Conservation (phyloP, 2,797 vertebrate species). For the Melanotaenia parkinsoni region DNA sequence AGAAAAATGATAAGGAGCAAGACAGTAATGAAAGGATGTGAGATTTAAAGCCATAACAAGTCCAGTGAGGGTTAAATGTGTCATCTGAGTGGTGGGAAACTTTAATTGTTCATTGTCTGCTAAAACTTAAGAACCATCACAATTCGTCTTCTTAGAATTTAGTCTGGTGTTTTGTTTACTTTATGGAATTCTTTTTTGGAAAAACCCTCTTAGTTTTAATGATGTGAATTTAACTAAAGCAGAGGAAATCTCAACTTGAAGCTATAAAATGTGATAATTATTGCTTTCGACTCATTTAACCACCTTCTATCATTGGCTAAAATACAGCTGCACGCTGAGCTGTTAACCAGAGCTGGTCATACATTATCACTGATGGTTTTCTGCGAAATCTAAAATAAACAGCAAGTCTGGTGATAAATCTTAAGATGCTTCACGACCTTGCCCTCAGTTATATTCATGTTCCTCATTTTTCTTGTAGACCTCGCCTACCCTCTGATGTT, state of each 20-base stretch:
- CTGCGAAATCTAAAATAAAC: background rate
- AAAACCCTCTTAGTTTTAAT: background rate
- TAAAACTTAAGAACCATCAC: background rate
- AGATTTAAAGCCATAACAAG: conserved; percentile 31
- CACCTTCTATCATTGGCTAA: conserved; percentile 1
- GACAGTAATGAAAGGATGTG: conserved; percentile 1
- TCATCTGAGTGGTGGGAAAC: conserved; percentile 3
- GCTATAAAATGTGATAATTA: background rate
- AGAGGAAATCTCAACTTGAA: background rate
- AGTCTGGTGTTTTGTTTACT: background rate
- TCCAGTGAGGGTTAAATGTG: conserved; percentile 17
- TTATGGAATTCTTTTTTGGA: background rate
- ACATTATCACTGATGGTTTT: background rate
- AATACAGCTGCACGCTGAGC: background rate
- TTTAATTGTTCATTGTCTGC: background rate
- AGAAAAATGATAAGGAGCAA: conserved; percentile 2
- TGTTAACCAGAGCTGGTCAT: background rate
- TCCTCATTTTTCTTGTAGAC: background rate
- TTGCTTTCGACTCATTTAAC: background rate
- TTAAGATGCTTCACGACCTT: background rate
- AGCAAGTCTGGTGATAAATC: background rate
- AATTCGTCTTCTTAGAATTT: background rate
- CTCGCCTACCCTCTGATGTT: background rate
- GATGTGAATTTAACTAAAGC: background rate
- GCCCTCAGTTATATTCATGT: background rate